Conservation (phyloP, 2,113 vertebrate genomes). For the Podiceps cristatus region DNA sequence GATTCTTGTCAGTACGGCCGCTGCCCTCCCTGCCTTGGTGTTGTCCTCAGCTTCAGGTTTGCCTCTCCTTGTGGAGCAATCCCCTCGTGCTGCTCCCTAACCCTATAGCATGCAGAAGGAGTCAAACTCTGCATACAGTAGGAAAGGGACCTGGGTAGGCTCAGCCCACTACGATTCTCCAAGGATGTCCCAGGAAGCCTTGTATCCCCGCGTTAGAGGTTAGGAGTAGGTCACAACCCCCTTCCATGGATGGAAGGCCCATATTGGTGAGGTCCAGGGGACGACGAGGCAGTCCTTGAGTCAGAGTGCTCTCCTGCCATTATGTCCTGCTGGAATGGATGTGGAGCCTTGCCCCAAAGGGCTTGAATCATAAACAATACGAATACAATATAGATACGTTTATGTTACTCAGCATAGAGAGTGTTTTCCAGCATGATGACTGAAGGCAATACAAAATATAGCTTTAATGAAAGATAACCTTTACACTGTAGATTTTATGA, state of each 20-base stretch:
- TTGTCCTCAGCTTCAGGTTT: not conserved
- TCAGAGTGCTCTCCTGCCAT: not conserved
- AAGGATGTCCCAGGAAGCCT: not conserved
- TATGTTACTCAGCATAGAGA: not conserved
- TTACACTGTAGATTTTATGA: not conserved
- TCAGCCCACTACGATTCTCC: not conserved
- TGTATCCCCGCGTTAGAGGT: not conserved
- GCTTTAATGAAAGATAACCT: not conserved
- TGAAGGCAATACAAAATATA: not conserved
- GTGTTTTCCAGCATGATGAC: not conserved
- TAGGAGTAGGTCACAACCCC: not conserved
- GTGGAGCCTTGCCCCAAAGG: not conserved
- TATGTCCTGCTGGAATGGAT: not conserved
- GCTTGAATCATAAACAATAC: not conserved
- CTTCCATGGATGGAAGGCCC: not conserved
- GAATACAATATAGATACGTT: not conserved
- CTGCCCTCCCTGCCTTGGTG: not conserved
- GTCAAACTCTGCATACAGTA: not conserved
- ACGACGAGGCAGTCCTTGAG: not conserved
- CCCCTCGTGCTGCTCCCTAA: not conserved
- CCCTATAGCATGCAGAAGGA: not conserved
- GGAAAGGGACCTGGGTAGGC: not conserved
- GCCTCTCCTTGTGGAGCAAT: not conserved
- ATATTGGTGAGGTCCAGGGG: not conserved
- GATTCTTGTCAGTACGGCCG: not conserved